Evolutionary conservation across 2,113 vertebrate species (phyloP), one percentile per base, ranked within the genome.

Genomic region (Petromus typicus): DNA sequence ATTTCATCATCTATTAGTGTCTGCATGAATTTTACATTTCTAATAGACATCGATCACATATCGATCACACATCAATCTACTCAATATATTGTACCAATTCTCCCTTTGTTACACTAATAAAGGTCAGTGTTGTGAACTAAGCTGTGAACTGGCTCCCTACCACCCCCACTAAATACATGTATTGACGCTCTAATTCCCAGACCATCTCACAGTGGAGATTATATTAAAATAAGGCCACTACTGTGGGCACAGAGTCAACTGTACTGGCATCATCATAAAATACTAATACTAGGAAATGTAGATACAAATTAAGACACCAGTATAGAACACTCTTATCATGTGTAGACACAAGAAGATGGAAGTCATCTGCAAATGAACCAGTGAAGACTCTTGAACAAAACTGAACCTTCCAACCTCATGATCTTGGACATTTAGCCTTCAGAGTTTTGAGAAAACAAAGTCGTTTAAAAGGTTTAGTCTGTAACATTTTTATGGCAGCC

Each of bases 1-100:
- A 93, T 45, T 84, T 88, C 32, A 93, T 91, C 32, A 86, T 56
- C 4, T 17, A 51, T 78, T 92, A 76, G 89, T 6, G 4, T 17
- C 32, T 90, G 64, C 64, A 69, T 94, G 32, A 94, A 81, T 86
- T 95, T 63, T 71, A 7, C 37, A 84, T 84, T 84, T 67, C 12
- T 40, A 78, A 76, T 57, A 90, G 69, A 67, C 37, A 59, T 94
- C 69, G 89, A 71, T 80, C 43, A 89, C 27, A 84, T 3, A 56
- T 71, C n/a, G n/a, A n/a, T n/a, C n/a, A n/a, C n/a, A n/a, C n/a
- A n/a, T n/a, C n/a, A n/a, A 85, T 59, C 83, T 87, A 71, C 37
- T 66, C 63, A 91, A 45, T 86, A 59, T 79, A 69, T 63, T 92
- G 30, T 61, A 34, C 40, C 3, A 76, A 11, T 82, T 95, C 32